Evolutionary conservation across 2,888 invertebrate genomes (phyloP).

Genomic region (Dioctria linearis): DNA sequence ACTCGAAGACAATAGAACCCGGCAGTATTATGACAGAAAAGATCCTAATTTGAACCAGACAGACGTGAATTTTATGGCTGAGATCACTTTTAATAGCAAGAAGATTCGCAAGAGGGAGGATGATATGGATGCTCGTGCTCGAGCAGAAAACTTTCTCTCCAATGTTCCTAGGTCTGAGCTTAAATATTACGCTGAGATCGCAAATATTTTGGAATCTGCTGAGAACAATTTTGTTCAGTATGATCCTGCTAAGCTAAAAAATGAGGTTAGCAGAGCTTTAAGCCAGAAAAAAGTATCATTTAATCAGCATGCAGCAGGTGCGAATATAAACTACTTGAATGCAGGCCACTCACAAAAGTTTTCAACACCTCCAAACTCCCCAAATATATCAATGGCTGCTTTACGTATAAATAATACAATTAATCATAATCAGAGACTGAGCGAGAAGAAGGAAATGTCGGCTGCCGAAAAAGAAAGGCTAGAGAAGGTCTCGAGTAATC

Average conservation of each 20-base stretch:
- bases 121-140: constrained; percentile 69
- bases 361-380: constrained; percentile 82
- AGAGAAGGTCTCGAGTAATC: constrained; percentile 70
- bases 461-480: constrained; percentile 63
- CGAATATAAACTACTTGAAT: constrained; percentile 54
- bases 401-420: constrained; percentile 59
- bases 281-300: constrained; percentile 71
- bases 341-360: constrained; percentile 66
- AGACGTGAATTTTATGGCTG: constrained; percentile 36
- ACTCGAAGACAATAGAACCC: constrained; percentile 61
- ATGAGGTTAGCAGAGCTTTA: constrained; percentile 70
- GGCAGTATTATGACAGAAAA: constrained; percentile 64
- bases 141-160: constrained; percentile 69
- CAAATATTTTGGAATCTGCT: constrained; percentile 69
- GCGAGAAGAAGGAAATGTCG: constrained; percentile 57
- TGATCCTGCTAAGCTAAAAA: constrained; percentile 70
- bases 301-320: constrained; percentile 62
- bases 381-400: constrained; percentile 77
- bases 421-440: constrained; percentile 52
- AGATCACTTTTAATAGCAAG: constrained; percentile 51
- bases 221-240: constrained; percentile 65
- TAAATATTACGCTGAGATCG: constrained; percentile 71
- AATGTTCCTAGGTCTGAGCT: constrained; percentile 70
- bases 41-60: not conserved
- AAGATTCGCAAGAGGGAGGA: constrained; percentile 58